Evolutionary conservation across 2,113 vertebrate genomes (phyloP).

Genomic region (Mesoclemmys tuberculata): DNA sequence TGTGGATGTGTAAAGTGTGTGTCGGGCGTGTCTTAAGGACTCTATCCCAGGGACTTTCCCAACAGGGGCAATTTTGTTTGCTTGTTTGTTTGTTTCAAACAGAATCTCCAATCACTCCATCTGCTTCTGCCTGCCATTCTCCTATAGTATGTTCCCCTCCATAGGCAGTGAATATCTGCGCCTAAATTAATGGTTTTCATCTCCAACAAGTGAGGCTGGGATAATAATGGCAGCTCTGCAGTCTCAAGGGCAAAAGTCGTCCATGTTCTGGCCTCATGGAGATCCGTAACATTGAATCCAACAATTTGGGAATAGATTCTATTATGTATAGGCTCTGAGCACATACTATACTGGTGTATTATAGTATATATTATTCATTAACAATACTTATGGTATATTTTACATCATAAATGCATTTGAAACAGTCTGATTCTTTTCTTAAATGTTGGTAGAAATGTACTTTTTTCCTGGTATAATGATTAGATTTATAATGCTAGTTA

Average conservation of each 20-base stretch:
- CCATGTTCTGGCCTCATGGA: not conserved
- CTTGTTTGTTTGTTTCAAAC: not conserved
- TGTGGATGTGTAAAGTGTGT: not conserved
- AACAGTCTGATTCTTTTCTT: not conserved
- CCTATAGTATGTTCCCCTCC: not conserved
- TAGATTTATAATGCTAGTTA: not conserved
- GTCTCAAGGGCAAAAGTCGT: not conserved
- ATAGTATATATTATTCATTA: not conserved
- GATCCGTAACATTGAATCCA: not conserved
- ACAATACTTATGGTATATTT: not conserved
- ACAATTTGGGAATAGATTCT: not conserved
- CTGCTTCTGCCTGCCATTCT: not conserved
- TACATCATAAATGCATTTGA: not conserved
- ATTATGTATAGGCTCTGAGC: not conserved
- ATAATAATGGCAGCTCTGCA: not conserved
- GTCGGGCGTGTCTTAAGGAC: not conserved
- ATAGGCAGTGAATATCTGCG: not conserved
- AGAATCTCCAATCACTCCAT: not conserved
- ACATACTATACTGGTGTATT: not conserved
- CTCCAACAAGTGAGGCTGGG: not conserved
- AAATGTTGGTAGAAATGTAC: not conserved
- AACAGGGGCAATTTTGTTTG: not conserved
- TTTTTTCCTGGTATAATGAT: not conserved
- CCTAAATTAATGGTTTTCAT: rapidly evolving
- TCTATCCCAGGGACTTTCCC: not conserved